These are phyloP conservation scores for Plagiodera versicolora DNA, from an alignment of 2,888 invertebrate species.

Conservation along the genomic window DNA sequence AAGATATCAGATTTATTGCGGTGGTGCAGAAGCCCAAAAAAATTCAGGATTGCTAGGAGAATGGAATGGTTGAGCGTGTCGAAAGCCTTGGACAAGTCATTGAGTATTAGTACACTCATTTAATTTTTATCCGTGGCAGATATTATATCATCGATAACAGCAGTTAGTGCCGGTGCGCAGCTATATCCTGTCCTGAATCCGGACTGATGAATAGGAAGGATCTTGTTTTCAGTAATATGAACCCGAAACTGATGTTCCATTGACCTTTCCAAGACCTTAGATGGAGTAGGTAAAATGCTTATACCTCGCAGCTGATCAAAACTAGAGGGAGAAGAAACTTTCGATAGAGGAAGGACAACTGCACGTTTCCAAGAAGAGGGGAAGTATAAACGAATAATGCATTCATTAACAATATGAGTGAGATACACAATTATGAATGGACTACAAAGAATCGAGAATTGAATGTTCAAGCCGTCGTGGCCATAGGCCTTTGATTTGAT, in stretches of 20 bases:
- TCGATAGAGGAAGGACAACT: background rate
- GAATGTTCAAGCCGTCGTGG: background rate
- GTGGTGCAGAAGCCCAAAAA: background rate
- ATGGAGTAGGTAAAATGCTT: background rate
- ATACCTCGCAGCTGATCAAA: slow-evolving; percentile 8
- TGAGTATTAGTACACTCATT: slow-evolving; percentile 1
- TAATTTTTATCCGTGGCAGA: background rate
- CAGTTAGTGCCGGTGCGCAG: background rate
- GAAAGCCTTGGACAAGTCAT: background rate
- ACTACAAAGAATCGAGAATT: background rate
- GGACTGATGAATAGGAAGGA: background rate
- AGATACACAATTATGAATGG: background rate
- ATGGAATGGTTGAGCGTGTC: slow-evolving; percentile 1
- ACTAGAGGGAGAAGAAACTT: slow-evolving; percentile 4
- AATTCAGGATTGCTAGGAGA: background rate
- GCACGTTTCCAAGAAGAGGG: slow-evolving; percentile 1
- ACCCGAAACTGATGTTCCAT: background rate
- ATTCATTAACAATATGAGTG: background rate
- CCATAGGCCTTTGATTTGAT: slow-evolving; percentile 5
- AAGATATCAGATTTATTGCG: background rate
- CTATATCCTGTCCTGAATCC: background rate
- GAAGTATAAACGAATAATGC: slow-evolving; percentile 1
- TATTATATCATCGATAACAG: background rate
- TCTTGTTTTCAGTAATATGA: background rate
- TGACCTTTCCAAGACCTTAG: background rate